Base-by-base conservation (phyloP, 2,888 invertebrate species). In the Deroplatys truncata region DNA sequence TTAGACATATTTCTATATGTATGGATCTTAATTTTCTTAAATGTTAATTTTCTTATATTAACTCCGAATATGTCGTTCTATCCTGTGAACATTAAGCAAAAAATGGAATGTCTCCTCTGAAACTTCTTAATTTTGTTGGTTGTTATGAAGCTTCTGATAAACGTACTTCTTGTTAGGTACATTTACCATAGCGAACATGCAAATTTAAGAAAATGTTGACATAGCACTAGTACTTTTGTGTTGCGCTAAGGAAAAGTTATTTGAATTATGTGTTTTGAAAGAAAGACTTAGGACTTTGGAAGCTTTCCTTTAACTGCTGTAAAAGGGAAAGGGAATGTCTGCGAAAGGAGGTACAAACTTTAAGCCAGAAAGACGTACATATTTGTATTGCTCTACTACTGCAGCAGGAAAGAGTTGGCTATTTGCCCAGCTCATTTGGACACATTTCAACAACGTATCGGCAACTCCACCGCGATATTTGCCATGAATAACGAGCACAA, bases 341-440 rank as follows among this genome's bases (percentile, higher is more conserved):
- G 56, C 15, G 15, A 56, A 56, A 16, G 20, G 56, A 56, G 56
- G 56, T 72, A 72, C 16, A 72, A 72, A 72, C 56, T 72, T 72
- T 72, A 72, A 72, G 56, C 56, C 56, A 56, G 16, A 56, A 16
- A 2, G 56, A 72, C 56, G 25, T 72, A 72, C 56, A 72, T 72
- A 72, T 72, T 72, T 72, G 56, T 72, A 72, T 56, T 56, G 56
- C 56, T 16, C 16, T 20, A 16, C 56, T 16, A 20, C 56, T 72
- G 56, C 56, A 72, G 56, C 56, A 72, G 56, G 56, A 72, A 72
- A 72, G 56, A 20, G 43, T 43, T 85, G 85, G 85, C 49, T 35
- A 85, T 85, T 85, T 85, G 88, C 88, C 88, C 88, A 83, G n/a
- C 88, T 88, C 88, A 88, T 88, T 88, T 88, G 88, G 88, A 88